Evolutionary conservation across 1,140 invertebrate genomes (phyloP), one percentile per base, ranked within the genome.

Genomic region (Prorops nasuta): DNA sequence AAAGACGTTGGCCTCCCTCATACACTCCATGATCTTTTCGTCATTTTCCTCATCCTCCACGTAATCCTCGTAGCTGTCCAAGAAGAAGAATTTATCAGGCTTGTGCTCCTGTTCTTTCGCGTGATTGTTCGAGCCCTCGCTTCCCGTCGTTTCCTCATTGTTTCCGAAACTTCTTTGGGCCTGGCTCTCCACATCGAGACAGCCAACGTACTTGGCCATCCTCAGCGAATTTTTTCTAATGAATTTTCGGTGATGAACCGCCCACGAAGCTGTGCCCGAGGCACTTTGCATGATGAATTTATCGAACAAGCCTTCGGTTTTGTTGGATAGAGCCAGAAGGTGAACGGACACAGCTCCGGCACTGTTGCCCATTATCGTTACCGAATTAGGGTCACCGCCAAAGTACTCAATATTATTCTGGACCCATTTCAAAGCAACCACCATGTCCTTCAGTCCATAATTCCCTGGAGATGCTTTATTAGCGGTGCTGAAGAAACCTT

Each of bases 281-380:
- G 84, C 84, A 64, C 83, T 81, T 60, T 80, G 77, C 22, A 80
- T 62, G 22, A 85, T 82, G 2, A 69, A 78, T 54, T 70, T 69
- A 37, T 83, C 74, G 57, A 85, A 86, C 3, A 82, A 57, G 3
- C 76, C 78, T 38, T 72, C 60, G 0, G 79, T 77, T 19, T 69
- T 67, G 3, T 69, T 62, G 10, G 66, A 73, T 21, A 79, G 42
- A n/a, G 70, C 66, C 22, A 81, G 63, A 16, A 76, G 44, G 21
- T 77, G 71, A 17, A 54, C 57, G 3, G 62, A 38, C 0, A 51
- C 72, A 0, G 72, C 72, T 6, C 81, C 82, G 2, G 76, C 69
- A 32, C 74, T 73, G 10, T 79, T 71, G 12, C 82, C 82, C 21
- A 64, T 52, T 8, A 79, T 46, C 0, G 80, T 83, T 1, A 84